These are phyloP conservation scores for Leptinotarsa texana DNA, from an alignment of 1,140 invertebrate species.

Conservation along the genomic window DNA sequence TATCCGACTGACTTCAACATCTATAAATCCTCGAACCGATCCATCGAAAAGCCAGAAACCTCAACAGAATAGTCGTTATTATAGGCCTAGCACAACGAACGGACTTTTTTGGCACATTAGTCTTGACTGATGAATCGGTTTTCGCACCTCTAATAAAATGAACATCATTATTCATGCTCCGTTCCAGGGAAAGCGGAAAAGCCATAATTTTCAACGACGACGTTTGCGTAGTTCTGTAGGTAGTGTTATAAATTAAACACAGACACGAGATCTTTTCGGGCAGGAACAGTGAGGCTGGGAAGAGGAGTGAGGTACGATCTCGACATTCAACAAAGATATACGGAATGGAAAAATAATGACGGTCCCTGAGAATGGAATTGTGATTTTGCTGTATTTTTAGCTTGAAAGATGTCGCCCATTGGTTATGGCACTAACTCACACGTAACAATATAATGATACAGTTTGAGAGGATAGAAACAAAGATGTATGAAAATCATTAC, in stretches of 20 bases:
- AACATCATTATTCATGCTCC: conserved; percentile 48
- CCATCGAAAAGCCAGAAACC: conserved; percentile 25
- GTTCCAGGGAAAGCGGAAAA: conserved; percentile 34
- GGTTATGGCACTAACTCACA: too few species aligned
- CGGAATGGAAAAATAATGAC: too few species aligned
- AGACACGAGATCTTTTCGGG: conserved; percentile 36
- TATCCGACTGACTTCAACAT: conserved; percentile 21
- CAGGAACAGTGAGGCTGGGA: too few species aligned
- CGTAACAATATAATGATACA: too few species aligned
- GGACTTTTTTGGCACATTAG: conserved; percentile 21
- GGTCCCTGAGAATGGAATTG: too few species aligned
- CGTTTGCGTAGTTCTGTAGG: conserved; percentile 15
- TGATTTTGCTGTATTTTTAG: too few species aligned
- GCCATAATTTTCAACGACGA: conserved; percentile 38
- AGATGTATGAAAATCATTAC: too few species aligned
- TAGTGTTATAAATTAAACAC: conserved; percentile 43
- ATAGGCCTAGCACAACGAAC: neutral
- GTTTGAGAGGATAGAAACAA: too few species aligned
- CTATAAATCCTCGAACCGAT: conserved; percentile 28
- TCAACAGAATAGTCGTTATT: conserved; percentile 15
- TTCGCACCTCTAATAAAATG: conserved; percentile 41
- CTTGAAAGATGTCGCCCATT: too few species aligned
- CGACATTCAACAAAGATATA: too few species aligned
- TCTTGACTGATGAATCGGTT: conserved; percentile 20
- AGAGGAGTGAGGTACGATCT: too few species aligned